A percentile compares a stretch with the other conserved stretches of the same genome.
phyloP scores from a whole-genome alignment of 2,113 vertebrate genomes.

The Lepus timidus region DNA sequence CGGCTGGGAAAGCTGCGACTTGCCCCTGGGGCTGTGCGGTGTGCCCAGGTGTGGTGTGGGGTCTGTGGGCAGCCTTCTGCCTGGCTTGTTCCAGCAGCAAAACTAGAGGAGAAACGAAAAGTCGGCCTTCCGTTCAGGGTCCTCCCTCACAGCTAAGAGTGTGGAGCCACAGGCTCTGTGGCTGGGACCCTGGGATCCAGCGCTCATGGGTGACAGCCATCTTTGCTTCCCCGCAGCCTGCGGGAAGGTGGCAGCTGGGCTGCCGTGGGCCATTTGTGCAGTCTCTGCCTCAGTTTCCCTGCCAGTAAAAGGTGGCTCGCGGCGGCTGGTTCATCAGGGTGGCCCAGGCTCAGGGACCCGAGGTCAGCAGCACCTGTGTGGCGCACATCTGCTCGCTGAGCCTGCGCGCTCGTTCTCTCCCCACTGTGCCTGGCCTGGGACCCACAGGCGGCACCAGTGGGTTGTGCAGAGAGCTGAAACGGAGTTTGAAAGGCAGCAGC shows the following conservation, averaged over 20 bases:
- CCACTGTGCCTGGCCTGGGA: not conserved
- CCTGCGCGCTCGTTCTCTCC: not conserved
- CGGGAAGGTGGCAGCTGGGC: not conserved
- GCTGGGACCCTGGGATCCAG: not conserved
- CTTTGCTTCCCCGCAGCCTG: not conserved
- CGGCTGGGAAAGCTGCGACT: not conserved
- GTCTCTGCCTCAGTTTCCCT: not conserved
- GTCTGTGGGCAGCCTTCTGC: not conserved
- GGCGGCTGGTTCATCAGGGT: not conserved
- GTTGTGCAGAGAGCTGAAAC: no score
- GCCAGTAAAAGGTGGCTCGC: not conserved
- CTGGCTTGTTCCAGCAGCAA: not conserved
- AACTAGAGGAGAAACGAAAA: slow-evolving; percentile 14
- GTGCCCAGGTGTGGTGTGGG: not conserved
- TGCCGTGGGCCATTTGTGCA: not conserved
- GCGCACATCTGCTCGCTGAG: not conserved
- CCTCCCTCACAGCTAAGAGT: not conserved
- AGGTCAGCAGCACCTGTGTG: not conserved
- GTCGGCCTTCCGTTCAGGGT: not conserved
- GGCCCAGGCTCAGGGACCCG: not conserved
- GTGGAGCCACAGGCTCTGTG: not conserved
- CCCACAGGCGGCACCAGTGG: not conserved
- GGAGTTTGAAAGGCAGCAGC: not conserved
- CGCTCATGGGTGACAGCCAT: not conserved
- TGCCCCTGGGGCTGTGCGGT: not conserved